phyloP scores from a whole-genome alignment of 2,113 vertebrate species.

The Periophthalmodon schlosseri region DNA sequence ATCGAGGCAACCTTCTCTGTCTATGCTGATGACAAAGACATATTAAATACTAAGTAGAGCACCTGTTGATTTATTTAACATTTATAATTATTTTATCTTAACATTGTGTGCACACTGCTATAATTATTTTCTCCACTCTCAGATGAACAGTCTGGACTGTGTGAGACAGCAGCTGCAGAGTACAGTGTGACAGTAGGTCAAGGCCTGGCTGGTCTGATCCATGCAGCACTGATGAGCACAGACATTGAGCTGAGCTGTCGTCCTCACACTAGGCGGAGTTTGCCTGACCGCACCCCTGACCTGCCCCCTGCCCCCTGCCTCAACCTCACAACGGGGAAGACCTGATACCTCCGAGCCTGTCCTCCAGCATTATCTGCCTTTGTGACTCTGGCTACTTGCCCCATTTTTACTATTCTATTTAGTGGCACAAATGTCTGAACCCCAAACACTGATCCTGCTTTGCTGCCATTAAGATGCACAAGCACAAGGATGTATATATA shows the following conservation, averaged over 20 bases:
- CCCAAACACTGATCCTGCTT: neutral
- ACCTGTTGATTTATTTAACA: too few species aligned
- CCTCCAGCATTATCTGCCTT: slow-evolving; percentile 17
- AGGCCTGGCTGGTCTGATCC: slow-evolving; percentile 71
- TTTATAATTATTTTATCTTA: too few species aligned
- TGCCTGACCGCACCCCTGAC: slow-evolving; percentile 32
- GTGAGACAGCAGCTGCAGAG: slow-evolving; percentile 15
- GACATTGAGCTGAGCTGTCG: slow-evolving; percentile 55
- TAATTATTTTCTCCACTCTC: neutral
- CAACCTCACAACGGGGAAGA: slow-evolving; percentile 18
- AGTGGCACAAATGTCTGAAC: neutral
- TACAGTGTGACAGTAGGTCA: slow-evolving; percentile 67
- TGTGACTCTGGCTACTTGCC: slow-evolving; percentile 8
- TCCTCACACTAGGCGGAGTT: slow-evolving; percentile 39
- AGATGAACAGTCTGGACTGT: neutral
- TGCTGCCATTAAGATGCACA: neutral
- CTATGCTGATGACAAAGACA: slow-evolving; percentile 13
- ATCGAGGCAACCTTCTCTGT: neutral
- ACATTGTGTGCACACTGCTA: too few species aligned
- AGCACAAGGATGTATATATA: neutral
- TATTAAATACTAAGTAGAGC: neutral
- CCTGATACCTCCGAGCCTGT: slow-evolving; percentile 21
- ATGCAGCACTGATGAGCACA: slow-evolving; percentile 64
- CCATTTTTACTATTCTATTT: slow-evolving; percentile 10
- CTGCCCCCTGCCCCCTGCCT: slow-evolving; percentile 21